Base-by-base conservation (phyloP, 1,140 invertebrate genomes). In the Diploscapter pachys region DNA sequence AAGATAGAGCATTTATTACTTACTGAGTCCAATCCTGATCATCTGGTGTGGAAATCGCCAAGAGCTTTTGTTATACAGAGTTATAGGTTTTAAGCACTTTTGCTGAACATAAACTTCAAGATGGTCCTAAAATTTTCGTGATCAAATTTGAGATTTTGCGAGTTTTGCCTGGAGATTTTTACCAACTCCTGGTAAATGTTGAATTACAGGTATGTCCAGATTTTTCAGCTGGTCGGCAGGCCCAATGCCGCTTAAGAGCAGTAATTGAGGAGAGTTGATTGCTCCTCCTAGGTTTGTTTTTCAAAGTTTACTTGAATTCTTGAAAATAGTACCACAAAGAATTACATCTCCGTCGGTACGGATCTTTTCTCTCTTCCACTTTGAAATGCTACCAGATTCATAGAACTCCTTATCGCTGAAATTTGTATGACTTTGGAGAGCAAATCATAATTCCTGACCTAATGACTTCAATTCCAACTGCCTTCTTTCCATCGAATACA, bases 181-280 rank as follows among this genome's bases (percentile, higher is more conserved):
- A 50, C 85, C 83, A 51, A 86, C 85, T 31, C 84, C 84, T 0
- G 83, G 82, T 73, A 81, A 77, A 76, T 86, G 79, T 49, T 78
- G 77, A n/a, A 84, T 76, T 50, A 85, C 13, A 0, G 80, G 80
- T 57, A 85, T 83, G 54, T 79, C 76, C 6, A 74, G 70, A 57
- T 65, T 31, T 53, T 71, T 74, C 5, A 94, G 86, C 83, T 93
- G 91, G 59, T 90, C 86, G 49, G 84, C 89, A 0, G 93, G 93
- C 1, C 93, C 93, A 62, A 95, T 89, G 0, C 93, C 93, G 0
- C 92, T 94, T 0, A 95, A 82, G 92, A 95, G 93, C 67, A 95
- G 85, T 52, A 95, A 83, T 78, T 89, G 88, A 6, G 88, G 88
- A 49, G 87, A 86, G 75, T 89, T 89, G 57, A 89, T 88, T 1